These are phyloP conservation scores for Aradus depressus DNA, from an alignment of 2,888 invertebrate genomes.

Conservation along the genomic window DNA sequence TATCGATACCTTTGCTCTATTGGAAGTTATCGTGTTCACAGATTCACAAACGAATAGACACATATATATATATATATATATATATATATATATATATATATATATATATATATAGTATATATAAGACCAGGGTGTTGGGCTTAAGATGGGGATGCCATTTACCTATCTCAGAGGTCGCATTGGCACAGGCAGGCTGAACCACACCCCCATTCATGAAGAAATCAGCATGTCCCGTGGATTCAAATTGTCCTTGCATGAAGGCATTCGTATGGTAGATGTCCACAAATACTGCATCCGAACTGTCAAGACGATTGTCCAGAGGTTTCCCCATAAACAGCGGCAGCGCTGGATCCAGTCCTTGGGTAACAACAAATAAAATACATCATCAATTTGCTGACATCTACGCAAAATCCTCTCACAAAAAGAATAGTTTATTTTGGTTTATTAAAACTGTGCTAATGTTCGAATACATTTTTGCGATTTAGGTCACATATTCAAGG, in stretches of 20 bases:
- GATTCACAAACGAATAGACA: too few species aligned
- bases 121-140: too few species aligned
- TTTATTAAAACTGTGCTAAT: too few species aligned
- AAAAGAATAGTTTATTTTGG: not conserved
- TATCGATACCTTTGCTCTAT: too few species aligned
- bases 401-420: not conserved
- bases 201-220: constrained; percentile 62
- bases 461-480: too few species aligned
- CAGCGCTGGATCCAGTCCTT: constrained; percentile 54
- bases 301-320: constrained; percentile 43
- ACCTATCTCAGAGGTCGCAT: too few species aligned
- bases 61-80: too few species aligned
- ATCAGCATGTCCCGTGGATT: constrained; percentile 55
- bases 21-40: too few species aligned
- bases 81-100: too few species aligned
- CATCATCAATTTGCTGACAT: not conserved
- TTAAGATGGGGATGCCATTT: too few species aligned
- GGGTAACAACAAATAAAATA: not conserved
- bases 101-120: too few species aligned
- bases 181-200: constrained; percentile 54
- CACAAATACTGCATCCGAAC: constrained; percentile 53
- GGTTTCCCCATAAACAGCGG: constrained; percentile 40
- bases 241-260: constrained; percentile 52
- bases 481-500: too few species aligned
- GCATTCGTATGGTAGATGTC: constrained; percentile 63